Percentiles rank a stretch among this genome's conserved stretches.
Evolutionary conservation across 2,113 vertebrate species (phyloP).

Genomic region (Anguilla rostrata): DNA sequence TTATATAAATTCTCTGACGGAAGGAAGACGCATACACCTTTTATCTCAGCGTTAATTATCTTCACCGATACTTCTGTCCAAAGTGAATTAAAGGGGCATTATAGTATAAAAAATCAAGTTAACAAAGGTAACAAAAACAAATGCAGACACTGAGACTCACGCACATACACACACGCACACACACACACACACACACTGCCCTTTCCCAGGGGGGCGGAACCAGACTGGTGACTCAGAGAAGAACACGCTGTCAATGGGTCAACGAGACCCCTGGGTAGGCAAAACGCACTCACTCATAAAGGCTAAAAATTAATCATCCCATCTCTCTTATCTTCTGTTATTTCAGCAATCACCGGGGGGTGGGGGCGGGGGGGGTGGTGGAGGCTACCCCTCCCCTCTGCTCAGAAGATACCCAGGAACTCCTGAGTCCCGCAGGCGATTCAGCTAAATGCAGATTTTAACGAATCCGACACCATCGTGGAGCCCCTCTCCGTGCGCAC

Average conservation of each 20-base stretch:
- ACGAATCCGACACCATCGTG: too few species aligned
- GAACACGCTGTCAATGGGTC: background rate
- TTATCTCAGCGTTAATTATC: too few species aligned
- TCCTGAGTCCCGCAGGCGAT: background rate
- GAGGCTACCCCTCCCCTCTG: background rate
- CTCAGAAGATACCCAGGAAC: background rate
- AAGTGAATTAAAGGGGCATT: too few species aligned
- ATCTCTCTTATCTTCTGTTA: background rate
- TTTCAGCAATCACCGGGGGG: background rate
- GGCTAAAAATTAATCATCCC: background rate
- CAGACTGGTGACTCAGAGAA: background rate
- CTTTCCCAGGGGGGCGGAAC: background rate
- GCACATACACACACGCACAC: background rate
- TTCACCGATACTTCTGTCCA: too few species aligned
- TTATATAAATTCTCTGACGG: background rate
- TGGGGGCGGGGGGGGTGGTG: too few species aligned
- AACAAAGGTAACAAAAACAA: too few species aligned
- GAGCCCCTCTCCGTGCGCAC: too few species aligned
- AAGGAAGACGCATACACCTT: background rate
- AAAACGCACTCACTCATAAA: background rate
- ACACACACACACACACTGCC: slow-evolving; percentile 6
- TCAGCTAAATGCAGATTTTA: background rate
- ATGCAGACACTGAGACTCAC: background rate
- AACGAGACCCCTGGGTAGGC: background rate
- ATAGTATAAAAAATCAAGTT: too few species aligned